phyloP scores from a whole-genome alignment of 1,140 invertebrate genomes.

The Anoplolepis gracilipes region DNA sequence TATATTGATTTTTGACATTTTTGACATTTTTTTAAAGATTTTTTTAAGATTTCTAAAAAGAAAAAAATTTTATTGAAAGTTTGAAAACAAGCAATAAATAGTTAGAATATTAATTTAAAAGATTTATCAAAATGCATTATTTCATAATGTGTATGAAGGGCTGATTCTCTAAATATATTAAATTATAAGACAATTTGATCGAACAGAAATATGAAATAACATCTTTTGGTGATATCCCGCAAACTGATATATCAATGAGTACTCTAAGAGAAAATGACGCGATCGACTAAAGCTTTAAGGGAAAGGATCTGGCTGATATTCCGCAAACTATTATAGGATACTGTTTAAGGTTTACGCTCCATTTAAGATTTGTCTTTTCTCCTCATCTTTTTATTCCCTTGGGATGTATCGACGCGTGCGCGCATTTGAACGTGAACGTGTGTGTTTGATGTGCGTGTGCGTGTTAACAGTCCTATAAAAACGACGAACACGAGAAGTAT shows the following conservation, averaged over 20 bases:
- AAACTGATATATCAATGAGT: not conserved
- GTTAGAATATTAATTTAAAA: not conserved
- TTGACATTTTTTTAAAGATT: too few relatives aligned
- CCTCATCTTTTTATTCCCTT: slow-evolving; percentile 4
- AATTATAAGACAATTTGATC: not conserved
- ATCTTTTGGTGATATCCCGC: not conserved
- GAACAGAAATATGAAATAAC: not conserved
- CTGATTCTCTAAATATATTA: not conserved
- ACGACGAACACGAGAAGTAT: slow-evolving; percentile 66
- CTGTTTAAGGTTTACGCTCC: slow-evolving; percentile 7
- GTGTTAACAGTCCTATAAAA: slow-evolving; percentile 61
- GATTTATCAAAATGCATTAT: not conserved
- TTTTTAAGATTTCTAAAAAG: too few relatives aligned
- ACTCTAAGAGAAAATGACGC: not conserved
- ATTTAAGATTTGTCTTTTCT: slow-evolving; percentile 43
- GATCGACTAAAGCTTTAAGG: not conserved
- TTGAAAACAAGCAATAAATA: too few relatives aligned
- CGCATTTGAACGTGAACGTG: not conserved
- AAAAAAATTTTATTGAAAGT: too few relatives aligned
- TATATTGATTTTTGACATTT: too few relatives aligned
- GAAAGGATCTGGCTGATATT: slow-evolving; percentile 32
- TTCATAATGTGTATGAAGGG: not conserved
- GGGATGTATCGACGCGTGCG: not conserved
- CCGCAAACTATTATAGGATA: slow-evolving; percentile 13
- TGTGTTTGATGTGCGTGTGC: not conserved